Evolutionary conservation across 2,888 invertebrate genomes (phyloP).

Genomic region (Ormyrus rosae): DNA sequence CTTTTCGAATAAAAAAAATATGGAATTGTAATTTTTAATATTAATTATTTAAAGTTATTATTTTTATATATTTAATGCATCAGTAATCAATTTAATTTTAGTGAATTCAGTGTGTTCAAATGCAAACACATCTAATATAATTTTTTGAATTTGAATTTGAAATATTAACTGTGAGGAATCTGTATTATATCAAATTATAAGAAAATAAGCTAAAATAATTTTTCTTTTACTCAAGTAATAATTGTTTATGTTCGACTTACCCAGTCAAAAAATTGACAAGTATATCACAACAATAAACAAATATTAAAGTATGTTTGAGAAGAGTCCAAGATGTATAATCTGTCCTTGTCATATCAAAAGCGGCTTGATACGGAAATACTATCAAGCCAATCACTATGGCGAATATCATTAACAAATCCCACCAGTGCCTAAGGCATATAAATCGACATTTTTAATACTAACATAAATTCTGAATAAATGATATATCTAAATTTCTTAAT

Average conservation of each 20-base stretch:
- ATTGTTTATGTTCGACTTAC: slow-evolving; percentile 57
- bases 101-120: too few relatives aligned
- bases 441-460: too few relatives aligned
- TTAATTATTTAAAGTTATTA: not conserved
- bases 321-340: slow-evolving; percentile 60
- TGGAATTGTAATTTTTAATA: not conserved
- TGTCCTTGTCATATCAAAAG: slow-evolving; percentile 63
- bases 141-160: not conserved
- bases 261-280: slow-evolving; percentile 72
- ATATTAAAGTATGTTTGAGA: slow-evolving; percentile 66
- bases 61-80: too few relatives aligned
- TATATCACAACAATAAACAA: slow-evolving; percentile 69
- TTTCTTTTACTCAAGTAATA: too few relatives aligned
- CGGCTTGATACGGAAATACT: slow-evolving; percentile 69
- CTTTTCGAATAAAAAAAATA: slow-evolving; percentile 57
- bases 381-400: slow-evolving; percentile 65
- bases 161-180: not conserved
- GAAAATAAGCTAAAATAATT: not conserved
- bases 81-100: too few relatives aligned
- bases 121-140: too few relatives aligned
- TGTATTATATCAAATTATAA: not conserved
- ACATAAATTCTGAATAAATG: too few relatives aligned
- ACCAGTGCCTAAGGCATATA: slow-evolving; percentile 65
- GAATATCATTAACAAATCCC: slow-evolving; percentile 71
- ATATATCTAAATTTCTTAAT: slow-evolving; percentile 19